Evolutionary conservation across 1,140 invertebrate species (phyloP), one percentile per base, ranked within the genome.

Genomic region (Apis cerana): DNA sequence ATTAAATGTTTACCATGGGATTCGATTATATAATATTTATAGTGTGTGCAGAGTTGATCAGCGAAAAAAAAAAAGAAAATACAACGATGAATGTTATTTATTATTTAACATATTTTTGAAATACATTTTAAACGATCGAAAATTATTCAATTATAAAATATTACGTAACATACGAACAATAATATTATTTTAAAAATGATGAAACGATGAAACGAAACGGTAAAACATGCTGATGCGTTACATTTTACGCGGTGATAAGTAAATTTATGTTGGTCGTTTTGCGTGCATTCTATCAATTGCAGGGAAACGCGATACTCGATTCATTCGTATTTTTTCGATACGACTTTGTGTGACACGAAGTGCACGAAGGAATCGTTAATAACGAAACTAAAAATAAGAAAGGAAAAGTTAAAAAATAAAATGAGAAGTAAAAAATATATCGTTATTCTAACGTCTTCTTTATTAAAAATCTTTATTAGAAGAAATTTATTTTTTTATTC

Each of bases 251-350:
- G n/a, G 52, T 67, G 52, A 58, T 56, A 58, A 70, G 43, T 50
- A 59, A 52, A 13, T 13, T 82, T 64, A 27, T 58, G 59, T 71
- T 58, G 58, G 61, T 85, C 58, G 75, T 75, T 85, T 85, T 68
- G 83, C 54, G 70, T 79, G 78, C 83, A 71, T 84, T 85, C 71
- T 43, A 62, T 70, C 23, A n/a, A 50, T 5, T 43, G 17, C 50
- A 12, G 68, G 72, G 75, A 84, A 85, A 85, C 23, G 80, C 72
- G 80, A 52, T 33, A 62, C n/a, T 61, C 81, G 79, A 81, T 70
- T 50, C 64, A 33, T 27, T 70, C 19, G 59, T 82, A 69, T 70
- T 13, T 61, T 78, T 59, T 50, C 19, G 19, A 48, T 7, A 43
- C 33, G 33, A 21, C 61, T 59, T 78, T 43, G 56, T 27, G 10